These are phyloP conservation scores for Cuniculus paca DNA, from an alignment of 2,797 vertebrate genomes.

Conservation along the genomic window DNA sequence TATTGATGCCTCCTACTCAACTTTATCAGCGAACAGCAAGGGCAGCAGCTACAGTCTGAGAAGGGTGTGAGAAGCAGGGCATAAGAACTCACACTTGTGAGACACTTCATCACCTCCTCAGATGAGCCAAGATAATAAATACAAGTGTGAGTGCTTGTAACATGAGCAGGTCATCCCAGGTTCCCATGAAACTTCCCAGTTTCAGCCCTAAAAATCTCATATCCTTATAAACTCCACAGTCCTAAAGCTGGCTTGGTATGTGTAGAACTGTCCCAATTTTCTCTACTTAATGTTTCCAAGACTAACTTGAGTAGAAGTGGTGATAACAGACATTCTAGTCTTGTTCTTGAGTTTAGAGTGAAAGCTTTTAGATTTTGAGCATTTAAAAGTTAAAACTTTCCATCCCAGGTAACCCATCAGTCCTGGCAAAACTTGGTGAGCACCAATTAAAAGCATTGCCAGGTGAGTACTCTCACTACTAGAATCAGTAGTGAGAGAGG, in stretches of 20 bases:
- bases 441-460: background rate
- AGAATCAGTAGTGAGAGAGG: background rate
- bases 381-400: background rate
- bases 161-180: background rate
- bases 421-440: background rate
- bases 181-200: background rate
- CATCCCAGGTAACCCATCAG: too few relatives aligned
- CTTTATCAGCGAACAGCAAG: background rate
- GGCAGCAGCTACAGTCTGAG: background rate
- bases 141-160: background rate
- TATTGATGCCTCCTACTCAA: background rate
- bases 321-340: too few relatives aligned
- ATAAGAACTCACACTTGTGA: background rate
- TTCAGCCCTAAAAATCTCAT: background rate
- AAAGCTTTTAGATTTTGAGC: too few relatives aligned
- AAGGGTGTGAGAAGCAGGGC: background rate
- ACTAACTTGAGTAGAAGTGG: too few relatives aligned
- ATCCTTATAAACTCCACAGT: background rate
- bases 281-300: too few relatives aligned
- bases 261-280: background rate
- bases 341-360: too few relatives aligned
- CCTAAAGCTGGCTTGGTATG: background rate
- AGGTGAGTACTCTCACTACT: background rate
- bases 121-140: background rate
- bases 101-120: background rate